phyloP scores from a whole-genome alignment of 2,888 invertebrate species.

The Camptogramma bilineatum region DNA sequence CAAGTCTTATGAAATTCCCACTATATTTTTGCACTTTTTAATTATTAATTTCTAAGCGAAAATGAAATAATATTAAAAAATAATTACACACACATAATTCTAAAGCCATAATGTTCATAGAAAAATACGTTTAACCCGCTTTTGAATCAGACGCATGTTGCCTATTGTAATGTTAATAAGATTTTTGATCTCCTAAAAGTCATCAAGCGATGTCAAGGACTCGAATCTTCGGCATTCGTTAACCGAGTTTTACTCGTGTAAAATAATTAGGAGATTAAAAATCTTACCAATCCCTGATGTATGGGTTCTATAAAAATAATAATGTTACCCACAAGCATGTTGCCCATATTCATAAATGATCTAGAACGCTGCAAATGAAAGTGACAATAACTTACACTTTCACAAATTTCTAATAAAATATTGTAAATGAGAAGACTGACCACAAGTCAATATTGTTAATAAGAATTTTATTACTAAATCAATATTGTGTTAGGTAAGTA shows the following conservation, averaged over 20 bases:
- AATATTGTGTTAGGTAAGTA: conserved; percentile 1
- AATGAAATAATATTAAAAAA: no score
- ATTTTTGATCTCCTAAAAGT: not conserved
- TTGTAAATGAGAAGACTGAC: conserved; percentile 41
- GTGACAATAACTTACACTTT: conserved; percentile 44
- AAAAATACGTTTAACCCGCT: no score
- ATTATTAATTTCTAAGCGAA: no score
- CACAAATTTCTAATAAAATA: conserved; percentile 43
- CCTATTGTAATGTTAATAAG: not conserved
- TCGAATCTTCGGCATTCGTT: not conserved
- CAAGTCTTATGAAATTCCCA: no score
- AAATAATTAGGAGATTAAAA: not conserved
- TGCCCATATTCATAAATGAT: conserved; percentile 38
- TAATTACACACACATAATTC: no score
- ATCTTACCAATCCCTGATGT: not conserved
- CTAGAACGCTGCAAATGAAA: conserved; percentile 42
- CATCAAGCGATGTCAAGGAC: not conserved
- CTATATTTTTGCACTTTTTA: no score
- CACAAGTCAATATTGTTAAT: conserved; percentile 36
- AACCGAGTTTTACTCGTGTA: not conserved
- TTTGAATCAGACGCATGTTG: no score
- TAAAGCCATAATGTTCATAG: no score
- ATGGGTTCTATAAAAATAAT: not conserved
- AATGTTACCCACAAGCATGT: conserved; percentile 21
- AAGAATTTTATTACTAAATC: conserved; percentile 16